Conservation (phyloP, 1,140 invertebrate genomes). For the Magallana ariakensis region DNA sequence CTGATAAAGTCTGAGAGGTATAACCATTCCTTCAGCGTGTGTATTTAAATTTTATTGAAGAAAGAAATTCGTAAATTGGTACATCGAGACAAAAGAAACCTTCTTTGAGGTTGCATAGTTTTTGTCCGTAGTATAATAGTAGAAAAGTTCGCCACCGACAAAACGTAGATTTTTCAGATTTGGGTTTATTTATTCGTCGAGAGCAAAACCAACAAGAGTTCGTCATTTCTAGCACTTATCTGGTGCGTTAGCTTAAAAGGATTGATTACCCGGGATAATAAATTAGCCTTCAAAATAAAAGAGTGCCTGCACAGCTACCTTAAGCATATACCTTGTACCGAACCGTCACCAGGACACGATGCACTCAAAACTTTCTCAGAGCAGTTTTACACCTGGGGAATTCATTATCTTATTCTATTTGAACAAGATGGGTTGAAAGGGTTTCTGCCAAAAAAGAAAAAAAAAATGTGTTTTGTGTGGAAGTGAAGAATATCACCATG, state of each 20-base stretch:
- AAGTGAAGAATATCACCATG: neutral
- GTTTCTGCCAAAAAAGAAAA: neutral
- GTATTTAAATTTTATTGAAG: neutral
- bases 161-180: slow-evolving; percentile 5
- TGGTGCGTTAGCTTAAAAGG: slow-evolving; percentile 22
- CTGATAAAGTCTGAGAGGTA: neutral
- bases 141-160: neutral
- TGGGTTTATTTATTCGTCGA: slow-evolving; percentile 23
- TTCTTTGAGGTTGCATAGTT: slow-evolving; percentile 19
- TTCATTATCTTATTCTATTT: slow-evolving; percentile 23
- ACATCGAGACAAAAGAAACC: slow-evolving; percentile 19
- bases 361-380: slow-evolving; percentile 10
- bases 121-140: neutral
- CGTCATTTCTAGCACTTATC: slow-evolving; percentile 35
- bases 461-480: neutral
- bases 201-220: slow-evolving; percentile 29
- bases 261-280: slow-evolving; percentile 21
- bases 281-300: slow-evolving; percentile 6
- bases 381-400: slow-evolving; percentile 18
- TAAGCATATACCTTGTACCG: neutral
- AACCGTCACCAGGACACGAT: neutral
- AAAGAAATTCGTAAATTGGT: neutral
- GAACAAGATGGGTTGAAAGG: neutral
- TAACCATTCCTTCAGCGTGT: neutral
- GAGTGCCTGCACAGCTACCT: neutral